These are phyloP conservation scores for Nebria brevicollis DNA, from an alignment of 2,888 invertebrate species.

Conservation along the genomic window DNA sequence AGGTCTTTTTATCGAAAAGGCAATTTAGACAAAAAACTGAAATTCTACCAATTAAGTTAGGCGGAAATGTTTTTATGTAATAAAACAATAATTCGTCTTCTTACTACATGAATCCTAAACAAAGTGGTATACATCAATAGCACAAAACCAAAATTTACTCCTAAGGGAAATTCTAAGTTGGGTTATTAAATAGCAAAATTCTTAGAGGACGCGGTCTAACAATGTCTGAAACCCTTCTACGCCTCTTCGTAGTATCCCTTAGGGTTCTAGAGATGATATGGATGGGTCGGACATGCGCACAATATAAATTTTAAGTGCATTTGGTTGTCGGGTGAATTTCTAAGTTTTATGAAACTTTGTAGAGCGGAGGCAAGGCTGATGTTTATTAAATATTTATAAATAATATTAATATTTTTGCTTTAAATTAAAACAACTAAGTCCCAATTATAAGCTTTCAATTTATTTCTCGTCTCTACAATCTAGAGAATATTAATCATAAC, in stretches of 20 bases:
- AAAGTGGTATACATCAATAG: not conserved
- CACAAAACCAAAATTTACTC: not conserved
- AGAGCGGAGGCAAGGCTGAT: not conserved
- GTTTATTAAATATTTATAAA: not conserved
- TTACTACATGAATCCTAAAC: not conserved
- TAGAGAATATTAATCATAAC: too few relatives aligned
- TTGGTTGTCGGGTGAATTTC: not conserved
- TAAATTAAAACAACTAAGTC: too few relatives aligned
- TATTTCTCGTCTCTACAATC: too few relatives aligned
- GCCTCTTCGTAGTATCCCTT: too few relatives aligned
- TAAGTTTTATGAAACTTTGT: slow-evolving; percentile 1
- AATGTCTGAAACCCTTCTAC: not conserved
- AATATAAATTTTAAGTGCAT: slow-evolving; percentile 11
- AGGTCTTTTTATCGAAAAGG: not conserved
- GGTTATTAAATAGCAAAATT: not conserved
- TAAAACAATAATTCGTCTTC: not conserved
- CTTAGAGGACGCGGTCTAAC: not conserved
- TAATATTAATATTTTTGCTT: not conserved
- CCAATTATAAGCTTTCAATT: too few relatives aligned
- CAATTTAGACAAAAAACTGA: not conserved
- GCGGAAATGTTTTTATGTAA: not conserved
- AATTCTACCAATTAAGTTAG: not conserved
- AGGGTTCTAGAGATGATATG: too few relatives aligned
- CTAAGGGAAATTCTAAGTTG: not conserved
- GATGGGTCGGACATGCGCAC: not conserved